Evolutionary conservation across 2,888 invertebrate species (phyloP).

Genomic region (Myopa testacea): DNA sequence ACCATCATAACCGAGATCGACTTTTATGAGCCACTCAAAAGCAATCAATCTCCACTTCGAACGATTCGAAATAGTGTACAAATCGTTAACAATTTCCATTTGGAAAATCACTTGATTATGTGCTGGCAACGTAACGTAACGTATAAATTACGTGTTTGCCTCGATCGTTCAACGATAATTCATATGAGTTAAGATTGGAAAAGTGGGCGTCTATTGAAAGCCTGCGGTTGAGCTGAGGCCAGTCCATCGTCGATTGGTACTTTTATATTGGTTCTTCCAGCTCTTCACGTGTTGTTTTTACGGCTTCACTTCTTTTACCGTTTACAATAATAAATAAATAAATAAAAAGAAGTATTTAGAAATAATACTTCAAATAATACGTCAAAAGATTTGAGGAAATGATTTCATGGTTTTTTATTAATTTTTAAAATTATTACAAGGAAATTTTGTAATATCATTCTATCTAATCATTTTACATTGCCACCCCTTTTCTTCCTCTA

Average conservation of each 20-base stretch:
- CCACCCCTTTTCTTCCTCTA: not conserved
- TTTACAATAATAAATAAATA: not conserved
- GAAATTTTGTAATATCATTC: too few relatives aligned
- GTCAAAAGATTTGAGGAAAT: not conserved
- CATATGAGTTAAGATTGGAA: conserved; percentile 6
- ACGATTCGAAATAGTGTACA: not conserved
- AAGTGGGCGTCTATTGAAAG: not conserved
- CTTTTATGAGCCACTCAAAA: not conserved
- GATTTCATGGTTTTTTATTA: not conserved
- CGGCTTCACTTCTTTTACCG: too few relatives aligned
- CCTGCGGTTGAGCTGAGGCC: not conserved
- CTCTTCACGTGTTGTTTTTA: too few relatives aligned
- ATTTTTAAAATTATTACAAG: not conserved
- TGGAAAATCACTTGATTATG: conserved; percentile 59
- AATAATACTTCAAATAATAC: not conserved
- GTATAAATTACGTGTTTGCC: conserved; percentile 20
- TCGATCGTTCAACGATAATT: conserved; percentile 25
- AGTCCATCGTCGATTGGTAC: not conserved
- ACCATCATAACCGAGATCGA: not conserved
- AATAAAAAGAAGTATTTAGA: not conserved
- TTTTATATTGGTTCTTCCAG: too few relatives aligned
- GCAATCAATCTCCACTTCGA: not conserved
- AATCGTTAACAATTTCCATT: conserved; percentile 47
- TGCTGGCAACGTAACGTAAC: conserved; percentile 43
- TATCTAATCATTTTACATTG: not conserved